These are phyloP conservation scores for Lomographa bimaculata DNA, from an alignment of 2,888 invertebrate species.

Conservation along the genomic window DNA sequence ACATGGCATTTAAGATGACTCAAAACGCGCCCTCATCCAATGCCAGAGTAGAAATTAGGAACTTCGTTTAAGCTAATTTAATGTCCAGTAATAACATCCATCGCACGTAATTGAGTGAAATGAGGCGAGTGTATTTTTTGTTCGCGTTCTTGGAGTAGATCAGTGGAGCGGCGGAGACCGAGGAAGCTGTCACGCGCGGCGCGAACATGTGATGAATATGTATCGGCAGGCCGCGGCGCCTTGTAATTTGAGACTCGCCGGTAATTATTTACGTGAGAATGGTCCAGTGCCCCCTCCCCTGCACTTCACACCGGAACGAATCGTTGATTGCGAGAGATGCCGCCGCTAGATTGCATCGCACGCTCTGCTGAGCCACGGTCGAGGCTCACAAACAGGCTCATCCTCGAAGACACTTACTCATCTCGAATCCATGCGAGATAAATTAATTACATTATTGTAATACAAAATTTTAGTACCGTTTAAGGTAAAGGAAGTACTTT, in stretches of 20 bases:
- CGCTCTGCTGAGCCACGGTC: constrained; percentile 47
- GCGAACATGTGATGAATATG: constrained; percentile 79
- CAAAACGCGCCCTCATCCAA: too few species aligned
- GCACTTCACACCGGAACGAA: constrained; percentile 67
- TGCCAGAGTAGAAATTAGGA: constrained; percentile 15
- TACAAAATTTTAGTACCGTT: too few species aligned
- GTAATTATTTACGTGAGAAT: constrained; percentile 83
- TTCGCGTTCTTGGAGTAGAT: constrained; percentile 16
- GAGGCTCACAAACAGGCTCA: too few species aligned
- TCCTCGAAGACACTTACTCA: constrained; percentile 1
- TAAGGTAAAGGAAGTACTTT: too few species aligned
- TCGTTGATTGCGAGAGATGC: constrained; percentile 79
- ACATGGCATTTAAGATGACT: too few species aligned
- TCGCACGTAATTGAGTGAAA: constrained; percentile 38
- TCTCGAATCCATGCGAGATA: not conserved
- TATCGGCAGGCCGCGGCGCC: constrained; percentile 79
- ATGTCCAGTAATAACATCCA: constrained; percentile 25
- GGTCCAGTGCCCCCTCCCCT: constrained; percentile 50
- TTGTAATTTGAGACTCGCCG: constrained; percentile 81
- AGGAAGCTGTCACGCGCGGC: constrained; percentile 81
- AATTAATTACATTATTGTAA: too few species aligned
- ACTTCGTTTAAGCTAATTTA: constrained; percentile 24
- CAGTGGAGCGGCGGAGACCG: constrained; percentile 45
- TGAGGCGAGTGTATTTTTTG: constrained; percentile 40
- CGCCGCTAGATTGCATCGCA: constrained; percentile 70